Conservation (phyloP, 2,888 invertebrate species). For the Latheticus oryzae region DNA sequence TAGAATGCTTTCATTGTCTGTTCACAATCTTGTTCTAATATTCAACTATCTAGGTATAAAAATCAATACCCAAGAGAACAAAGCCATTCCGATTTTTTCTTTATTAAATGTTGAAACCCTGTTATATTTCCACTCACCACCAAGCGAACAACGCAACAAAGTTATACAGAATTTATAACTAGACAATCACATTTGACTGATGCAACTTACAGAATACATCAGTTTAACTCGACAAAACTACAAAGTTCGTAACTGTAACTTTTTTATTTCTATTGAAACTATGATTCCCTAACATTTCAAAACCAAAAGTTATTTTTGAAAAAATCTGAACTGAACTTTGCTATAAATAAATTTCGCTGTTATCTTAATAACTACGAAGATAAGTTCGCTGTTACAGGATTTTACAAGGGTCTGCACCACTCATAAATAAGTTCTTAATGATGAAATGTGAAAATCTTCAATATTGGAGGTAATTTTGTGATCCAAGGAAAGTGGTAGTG, state of each 20-base stretch:
- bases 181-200: constrained; percentile 25
- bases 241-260: not conserved
- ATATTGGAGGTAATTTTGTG: constrained; percentile 25
- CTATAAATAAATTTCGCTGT: constrained; percentile 15
- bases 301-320: no score
- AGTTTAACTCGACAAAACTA: not conserved
- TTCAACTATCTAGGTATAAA: no score
- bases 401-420: constrained; percentile 6
- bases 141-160: no score
- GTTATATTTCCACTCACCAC: no score
- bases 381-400: constrained; percentile 13
- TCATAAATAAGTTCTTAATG: constrained; percentile 26
- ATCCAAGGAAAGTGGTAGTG: constrained; percentile 18
- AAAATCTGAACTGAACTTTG: constrained; percentile 10
- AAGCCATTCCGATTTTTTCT: no score
- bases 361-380: constrained; percentile 22
- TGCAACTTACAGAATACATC: constrained; percentile 12
- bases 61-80: no score
- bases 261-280: not conserved
- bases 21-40: no score
- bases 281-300: not conserved
- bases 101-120: no score
- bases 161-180: constrained; percentile 13
- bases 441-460: constrained; percentile 34
- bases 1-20: no score